phyloP scores from a whole-genome alignment of 2,888 invertebrate species.

The Noctua pronuba region DNA sequence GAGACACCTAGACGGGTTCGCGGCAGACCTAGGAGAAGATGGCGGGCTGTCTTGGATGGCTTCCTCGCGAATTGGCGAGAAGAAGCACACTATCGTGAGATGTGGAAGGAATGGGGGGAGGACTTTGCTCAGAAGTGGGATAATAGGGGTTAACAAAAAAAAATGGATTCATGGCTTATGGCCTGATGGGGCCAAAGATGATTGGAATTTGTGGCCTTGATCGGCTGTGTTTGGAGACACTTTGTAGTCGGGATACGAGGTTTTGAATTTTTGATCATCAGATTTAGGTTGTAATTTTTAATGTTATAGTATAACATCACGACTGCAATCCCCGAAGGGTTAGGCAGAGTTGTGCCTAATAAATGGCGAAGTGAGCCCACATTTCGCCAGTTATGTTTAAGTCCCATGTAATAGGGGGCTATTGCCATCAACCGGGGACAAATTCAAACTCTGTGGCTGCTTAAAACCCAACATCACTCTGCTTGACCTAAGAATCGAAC shows the following conservation, averaged over 20 bases:
- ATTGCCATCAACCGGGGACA: not conserved
- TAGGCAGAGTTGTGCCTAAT: not conserved
- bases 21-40: too few relatives aligned
- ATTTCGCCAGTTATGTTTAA: not conserved
- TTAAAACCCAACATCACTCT: not conserved
- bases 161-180: conserved; percentile 10
- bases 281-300: not conserved
- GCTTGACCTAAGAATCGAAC: not conserved
- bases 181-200: conserved; percentile 16
- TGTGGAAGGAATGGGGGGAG: too few relatives aligned
- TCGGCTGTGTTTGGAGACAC: not conserved
- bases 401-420: not conserved
- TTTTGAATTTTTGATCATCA: not conserved
- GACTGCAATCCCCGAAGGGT: not conserved
- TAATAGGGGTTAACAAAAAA: too few relatives aligned
- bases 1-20: too few relatives aligned
- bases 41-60: too few relatives aligned
- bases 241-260: not conserved
- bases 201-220: conserved; percentile 30
- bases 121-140: too few relatives aligned
- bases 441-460: not conserved
- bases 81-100: too few relatives aligned
- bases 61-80: too few relatives aligned
- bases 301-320: not conserved
- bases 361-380: not conserved